Evolutionary conservation across 1,140 invertebrate species (phyloP), one percentile per base, ranked within the genome.

Genomic region (Nymphalis io): DNA sequence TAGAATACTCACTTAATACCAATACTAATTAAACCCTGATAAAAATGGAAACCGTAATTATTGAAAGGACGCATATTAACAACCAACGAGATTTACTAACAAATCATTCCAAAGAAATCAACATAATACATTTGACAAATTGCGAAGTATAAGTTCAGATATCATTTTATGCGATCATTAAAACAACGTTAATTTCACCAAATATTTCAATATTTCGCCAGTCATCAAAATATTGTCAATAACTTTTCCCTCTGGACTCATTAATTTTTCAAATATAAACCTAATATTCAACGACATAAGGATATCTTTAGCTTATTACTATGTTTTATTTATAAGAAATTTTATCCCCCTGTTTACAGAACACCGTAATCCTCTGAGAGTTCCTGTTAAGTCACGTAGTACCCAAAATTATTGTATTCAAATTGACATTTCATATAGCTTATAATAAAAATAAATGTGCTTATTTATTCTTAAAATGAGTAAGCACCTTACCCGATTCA

Each of bases 151-250:
- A 33, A 21, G n/a, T 12, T 15, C 3, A 62, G 42, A 48, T 27
- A 21, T 15, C 51, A 44, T 44, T 62, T 60, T 48, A 68, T 60
- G 60, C 55, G 46, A 18, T 12, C 51, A 23, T 27, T 55, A 55
- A 23, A 55, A 55, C 20, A 27, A 27, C 20, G 21, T 55, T 55
- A 55, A 55, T 23, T 27, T 55, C 51, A 15, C 21, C 33, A 61
- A 72, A 72, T 72, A 55, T 61, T 46, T 51, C 68, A 82, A 82
- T 78, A 79, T 82, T 60, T 39, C 55, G 68, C 60, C 74, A 84
- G 83, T 86, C 85, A 85, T 86, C 83, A 85, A 76, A 84, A 84
- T 72, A 78, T 83, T 81, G 78, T 78, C 83, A 81, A 79, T 82
- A 83, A 69, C 62, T 60, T 70, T 75, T 79, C 78, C 78, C 71